Evolutionary conservation across 1,140 invertebrate species (phyloP).

Genomic region (Drosophila serrata): DNA sequence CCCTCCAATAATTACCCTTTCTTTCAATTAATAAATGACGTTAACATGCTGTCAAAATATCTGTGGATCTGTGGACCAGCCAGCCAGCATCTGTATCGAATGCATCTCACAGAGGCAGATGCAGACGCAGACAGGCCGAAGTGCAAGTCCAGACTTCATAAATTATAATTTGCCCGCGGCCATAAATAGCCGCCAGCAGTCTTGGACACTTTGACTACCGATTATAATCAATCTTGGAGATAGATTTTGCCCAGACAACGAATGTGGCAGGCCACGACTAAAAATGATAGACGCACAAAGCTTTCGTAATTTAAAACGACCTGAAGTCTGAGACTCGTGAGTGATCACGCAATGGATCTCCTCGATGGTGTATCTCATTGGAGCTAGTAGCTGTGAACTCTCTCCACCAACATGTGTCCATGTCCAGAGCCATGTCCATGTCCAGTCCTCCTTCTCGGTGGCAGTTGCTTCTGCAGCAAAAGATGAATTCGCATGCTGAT

Average conservation of each 20-base stretch:
- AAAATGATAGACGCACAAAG: constrained; percentile 71
- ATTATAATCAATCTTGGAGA: constrained; percentile 84
- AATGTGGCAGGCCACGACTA: constrained; percentile 52
- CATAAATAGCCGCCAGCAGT: constrained; percentile 50
- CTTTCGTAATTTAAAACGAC: constrained; percentile 65
- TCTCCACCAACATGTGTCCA: constrained; percentile 74
- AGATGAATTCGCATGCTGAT: constrained; percentile 44
- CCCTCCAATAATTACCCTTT: constrained; percentile 61
- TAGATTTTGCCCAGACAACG: constrained; percentile 71
- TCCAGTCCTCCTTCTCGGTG: constrained; percentile 51
- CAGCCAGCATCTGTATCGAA: constrained; percentile 68
- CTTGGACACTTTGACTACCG: constrained; percentile 80
- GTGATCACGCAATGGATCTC: constrained; percentile 72
- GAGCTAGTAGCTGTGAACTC: constrained; percentile 60
- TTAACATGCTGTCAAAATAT: constrained; percentile 83
- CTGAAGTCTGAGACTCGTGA: constrained; percentile 37
- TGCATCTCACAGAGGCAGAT: constrained; percentile 60
- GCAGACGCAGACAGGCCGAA: constrained; percentile 57
- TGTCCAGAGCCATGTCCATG: constrained; percentile 72
- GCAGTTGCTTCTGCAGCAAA: constrained; percentile 44
- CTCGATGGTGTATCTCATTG: constrained; percentile 5
- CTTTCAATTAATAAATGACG: constrained; percentile 83
- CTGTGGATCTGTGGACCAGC: constrained; percentile 60
- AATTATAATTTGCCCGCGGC: constrained; percentile 76
- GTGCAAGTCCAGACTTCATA: constrained; percentile 77